A percentile compares a stretch with the other conserved stretches of the same genome.
Conservation (phyloP, 2,797 vertebrate genomes). For the Myripristis murdjan region DNA sequence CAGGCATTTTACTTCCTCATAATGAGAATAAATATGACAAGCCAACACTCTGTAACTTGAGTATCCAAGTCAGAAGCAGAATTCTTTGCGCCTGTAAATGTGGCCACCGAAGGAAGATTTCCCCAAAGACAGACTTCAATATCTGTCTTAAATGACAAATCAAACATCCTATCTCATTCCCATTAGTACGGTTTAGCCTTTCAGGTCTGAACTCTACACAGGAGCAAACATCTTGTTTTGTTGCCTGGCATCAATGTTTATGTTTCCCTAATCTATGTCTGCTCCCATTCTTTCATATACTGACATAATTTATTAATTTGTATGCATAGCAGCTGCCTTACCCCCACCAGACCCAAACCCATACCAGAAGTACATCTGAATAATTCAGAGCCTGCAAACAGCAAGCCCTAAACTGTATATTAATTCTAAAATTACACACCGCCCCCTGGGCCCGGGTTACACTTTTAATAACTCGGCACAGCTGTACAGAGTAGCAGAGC, state of each 20-base stretch:
- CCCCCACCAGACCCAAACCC: conserved; percentile 55
- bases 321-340: conserved; percentile 62
- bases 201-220: conserved; percentile 55
- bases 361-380: conserved; percentile 72
- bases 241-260: conserved; percentile 63
- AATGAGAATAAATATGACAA: not conserved
- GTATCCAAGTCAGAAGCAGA: conserved; percentile 7
- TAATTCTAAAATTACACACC: conserved; percentile 82
- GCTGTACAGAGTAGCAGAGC: conserved; percentile 52
- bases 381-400: conserved; percentile 81
- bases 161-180: conserved; percentile 15
- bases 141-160: conserved; percentile 29
- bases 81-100: conserved; percentile 1
- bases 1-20: conserved; percentile 7
- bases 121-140: conserved; percentile 15
- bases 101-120: conserved; percentile 24
- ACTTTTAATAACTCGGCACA: conserved; percentile 79
- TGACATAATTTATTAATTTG: conserved; percentile 76
- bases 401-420: conserved; percentile 82
- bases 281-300: conserved; percentile 60
- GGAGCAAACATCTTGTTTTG: conserved; percentile 67
- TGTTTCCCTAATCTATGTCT: conserved; percentile 63
- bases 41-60: not conserved
- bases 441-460: conserved; percentile 67
- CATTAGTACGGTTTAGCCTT: conserved; percentile 22